phyloP scores from a whole-genome alignment of 2,113 vertebrate genomes.

The Alligator mississippiensis region DNA sequence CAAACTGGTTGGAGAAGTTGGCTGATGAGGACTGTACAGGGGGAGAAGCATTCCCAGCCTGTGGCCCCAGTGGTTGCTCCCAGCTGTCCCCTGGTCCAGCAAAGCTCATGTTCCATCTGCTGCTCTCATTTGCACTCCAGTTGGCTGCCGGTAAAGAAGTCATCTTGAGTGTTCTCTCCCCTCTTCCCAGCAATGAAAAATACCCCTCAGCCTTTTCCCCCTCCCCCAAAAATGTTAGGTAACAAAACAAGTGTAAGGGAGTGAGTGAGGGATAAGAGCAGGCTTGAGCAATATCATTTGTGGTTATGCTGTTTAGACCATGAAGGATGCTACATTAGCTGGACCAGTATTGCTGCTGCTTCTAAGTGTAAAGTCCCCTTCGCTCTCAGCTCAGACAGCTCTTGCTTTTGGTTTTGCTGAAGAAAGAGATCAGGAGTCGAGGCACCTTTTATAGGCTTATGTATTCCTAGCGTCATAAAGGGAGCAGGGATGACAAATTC shows the following conservation, averaged over 20 bases:
- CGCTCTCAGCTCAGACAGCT: neutral
- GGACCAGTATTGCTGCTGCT: neutral
- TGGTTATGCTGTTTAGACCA: neutral
- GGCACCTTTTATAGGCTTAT: conserved; percentile 60
- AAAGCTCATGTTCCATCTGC: conserved; percentile 46
- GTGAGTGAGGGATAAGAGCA: neutral
- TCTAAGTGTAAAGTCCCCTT: neutral
- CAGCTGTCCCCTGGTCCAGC: neutral
- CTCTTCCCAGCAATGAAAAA: neutral
- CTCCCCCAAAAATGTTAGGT: neutral
- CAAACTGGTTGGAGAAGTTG: conserved; percentile 90
- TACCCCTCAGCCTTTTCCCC: neutral
- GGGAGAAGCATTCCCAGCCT: conserved; percentile 37
- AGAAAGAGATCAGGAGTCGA: neutral
- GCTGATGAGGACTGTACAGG: conserved; percentile 11
- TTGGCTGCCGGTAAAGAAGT: conserved; percentile 27
- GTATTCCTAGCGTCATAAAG: conserved; percentile 37
- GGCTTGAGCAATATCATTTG: neutral
- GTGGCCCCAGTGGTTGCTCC: neutral
- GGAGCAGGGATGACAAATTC: neutral
- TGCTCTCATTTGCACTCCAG: conserved; percentile 35
- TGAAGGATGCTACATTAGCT: conserved; percentile 1
- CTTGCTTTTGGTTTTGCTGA: conserved; percentile 32
- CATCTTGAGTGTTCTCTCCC: conserved; percentile 35
- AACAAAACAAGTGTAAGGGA: neutral